These are phyloP conservation scores for Drosophila incognita DNA, from an alignment of 2,888 invertebrate species.

Conservation along the genomic window DNA sequence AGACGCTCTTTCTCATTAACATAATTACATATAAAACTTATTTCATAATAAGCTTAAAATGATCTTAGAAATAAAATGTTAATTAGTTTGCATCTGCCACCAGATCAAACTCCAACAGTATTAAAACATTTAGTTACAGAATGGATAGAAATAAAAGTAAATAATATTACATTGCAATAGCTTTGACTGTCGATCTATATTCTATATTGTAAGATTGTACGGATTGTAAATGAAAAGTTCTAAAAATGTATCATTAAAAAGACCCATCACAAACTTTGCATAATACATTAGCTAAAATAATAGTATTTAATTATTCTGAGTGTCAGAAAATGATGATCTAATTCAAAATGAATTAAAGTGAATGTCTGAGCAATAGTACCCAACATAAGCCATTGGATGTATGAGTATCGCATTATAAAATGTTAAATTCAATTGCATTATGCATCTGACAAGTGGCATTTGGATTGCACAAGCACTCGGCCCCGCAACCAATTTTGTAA, in stretches of 20 bases:
- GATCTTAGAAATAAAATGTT: neutral
- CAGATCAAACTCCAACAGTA: too few species aligned
- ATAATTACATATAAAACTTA: neutral
- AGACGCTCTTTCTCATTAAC: neutral
- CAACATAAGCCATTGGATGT: neutral
- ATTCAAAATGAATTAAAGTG: neutral
- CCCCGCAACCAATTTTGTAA: constrained; percentile 55
- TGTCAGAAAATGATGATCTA: neutral
- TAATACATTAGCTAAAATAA: too few species aligned
- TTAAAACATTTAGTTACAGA: neutral
- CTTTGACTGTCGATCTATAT: neutral
- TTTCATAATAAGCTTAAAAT: neutral
- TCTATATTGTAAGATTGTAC: neutral
- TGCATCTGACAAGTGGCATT: constrained; percentile 54
- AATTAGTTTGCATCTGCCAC: neutral
- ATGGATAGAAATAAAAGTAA: neutral
- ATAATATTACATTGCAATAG: neutral
- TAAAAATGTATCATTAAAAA: too few species aligned
- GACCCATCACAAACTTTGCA: too few species aligned
- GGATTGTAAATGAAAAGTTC: too few species aligned
- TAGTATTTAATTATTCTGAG: too few species aligned
- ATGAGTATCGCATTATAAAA: constrained; percentile 46
- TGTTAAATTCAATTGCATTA: constrained; percentile 74
- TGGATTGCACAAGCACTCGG: constrained; percentile 6
- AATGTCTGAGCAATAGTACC: neutral